Evolutionary conservation across 2,888 invertebrate species (phyloP).

Genomic region (Graphium colonna): DNA sequence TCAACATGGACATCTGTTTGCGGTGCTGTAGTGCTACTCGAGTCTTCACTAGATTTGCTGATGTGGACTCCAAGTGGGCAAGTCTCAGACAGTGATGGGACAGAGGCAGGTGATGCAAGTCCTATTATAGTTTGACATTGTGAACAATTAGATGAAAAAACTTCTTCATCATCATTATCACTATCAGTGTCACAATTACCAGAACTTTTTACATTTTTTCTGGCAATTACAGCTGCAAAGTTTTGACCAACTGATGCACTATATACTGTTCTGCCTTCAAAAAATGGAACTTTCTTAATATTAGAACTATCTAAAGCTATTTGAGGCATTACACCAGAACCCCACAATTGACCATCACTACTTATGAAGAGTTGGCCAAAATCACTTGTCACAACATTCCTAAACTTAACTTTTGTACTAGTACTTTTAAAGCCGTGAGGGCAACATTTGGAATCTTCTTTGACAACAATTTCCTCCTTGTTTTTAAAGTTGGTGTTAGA

Average conservation of each 20-base stretch:
- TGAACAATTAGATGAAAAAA: slow-evolving; percentile 83
- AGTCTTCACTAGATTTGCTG: slow-evolving; percentile 81
- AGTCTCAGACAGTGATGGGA: slow-evolving; percentile 82
- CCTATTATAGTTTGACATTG: slow-evolving; percentile 81
- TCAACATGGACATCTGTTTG: slow-evolving; percentile 78
- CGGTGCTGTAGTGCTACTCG: slow-evolving; percentile 80
- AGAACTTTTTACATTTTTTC: slow-evolving; percentile 76
- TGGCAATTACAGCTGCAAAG: slow-evolving; percentile 87
- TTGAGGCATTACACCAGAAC: slow-evolving; percentile 84
- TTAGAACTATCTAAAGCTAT: slow-evolving; percentile 79
- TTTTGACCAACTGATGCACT: slow-evolving; percentile 87
- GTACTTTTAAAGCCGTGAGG: slow-evolving; percentile 83
- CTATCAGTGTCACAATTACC: slow-evolving; percentile 80
- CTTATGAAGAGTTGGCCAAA: slow-evolving; percentile 83
- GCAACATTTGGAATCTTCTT: slow-evolving; percentile 83
- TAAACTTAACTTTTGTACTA: slow-evolving; percentile 81
- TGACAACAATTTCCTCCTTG: slow-evolving; percentile 81
- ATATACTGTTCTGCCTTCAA: slow-evolving; percentile 84
- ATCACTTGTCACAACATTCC: slow-evolving; percentile 81
- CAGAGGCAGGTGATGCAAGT: slow-evolving; percentile 79
- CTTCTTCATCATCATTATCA: slow-evolving; percentile 81
- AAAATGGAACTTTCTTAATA: slow-evolving; percentile 84
- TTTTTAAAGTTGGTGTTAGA: slow-evolving; percentile 76
- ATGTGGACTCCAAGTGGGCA: slow-evolving; percentile 82
- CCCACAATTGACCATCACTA: slow-evolving; percentile 85